Evolutionary conservation across 2,113 vertebrate genomes (phyloP), one percentile per base, ranked within the genome.

Genomic region (Craseonycteris thonglongyai): DNA sequence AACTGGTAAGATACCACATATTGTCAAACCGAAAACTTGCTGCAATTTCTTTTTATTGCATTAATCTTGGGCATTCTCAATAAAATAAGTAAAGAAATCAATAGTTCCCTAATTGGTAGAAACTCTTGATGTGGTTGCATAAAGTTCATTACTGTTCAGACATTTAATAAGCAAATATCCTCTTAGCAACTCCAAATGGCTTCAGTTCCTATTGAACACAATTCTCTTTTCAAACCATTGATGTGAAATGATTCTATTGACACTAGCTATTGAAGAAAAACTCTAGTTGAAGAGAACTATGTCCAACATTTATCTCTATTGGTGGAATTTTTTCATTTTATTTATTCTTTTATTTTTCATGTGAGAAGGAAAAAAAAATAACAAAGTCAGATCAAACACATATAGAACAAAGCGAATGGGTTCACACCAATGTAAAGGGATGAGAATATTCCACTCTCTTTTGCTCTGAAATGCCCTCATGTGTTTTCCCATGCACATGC

Each of bases 251-350:
- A 97, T 96, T 97, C 97, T 96, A 97, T 97, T 97, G 94, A 40
- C 35, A 86, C 13, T 35, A 18, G 45, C 96, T 96, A 88, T 82
- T 96, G 94, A 92, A 97, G 93, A 28, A 91, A 97, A 19, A 5
- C 91, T 93, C 78, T 94, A 61, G 92, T 35, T 93, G 59, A 90
- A 97, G 93, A 80, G 91, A 95, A 92, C 96, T 90, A 97, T 95
- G 95, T 95, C 95, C 95, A 97, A 97, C 96, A 90, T 96, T 97
- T 97, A 97, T 96, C 95, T 97, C 97, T 96, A 95, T 87, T 97
- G 97, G 90, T 95, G 74, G 90, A 96, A 51, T 96, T 96, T 97
- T 95, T 95, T 96, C 94, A 96, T 96, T 97, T 97, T 97, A 97
- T 97, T 97, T 97, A 95, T 96, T 97, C 91, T 96, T 97, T 95